These are phyloP conservation scores for Onchidella celtica DNA, from an alignment of 2,888 invertebrate species.

Conservation along the genomic window DNA sequence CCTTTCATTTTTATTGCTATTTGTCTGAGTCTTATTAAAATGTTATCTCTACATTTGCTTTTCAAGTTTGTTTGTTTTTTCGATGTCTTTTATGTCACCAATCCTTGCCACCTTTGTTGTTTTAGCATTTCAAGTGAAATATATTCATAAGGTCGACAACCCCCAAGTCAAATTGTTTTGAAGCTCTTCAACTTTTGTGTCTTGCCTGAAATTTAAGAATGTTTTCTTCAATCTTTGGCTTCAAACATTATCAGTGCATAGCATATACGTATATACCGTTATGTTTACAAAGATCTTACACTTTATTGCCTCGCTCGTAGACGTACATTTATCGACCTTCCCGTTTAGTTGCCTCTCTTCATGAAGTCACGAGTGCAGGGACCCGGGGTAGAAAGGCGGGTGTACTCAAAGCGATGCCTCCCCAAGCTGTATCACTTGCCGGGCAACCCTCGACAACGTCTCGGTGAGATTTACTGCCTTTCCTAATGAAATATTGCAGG, in stretches of 20 bases:
- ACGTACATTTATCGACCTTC: background rate
- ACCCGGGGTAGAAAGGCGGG: no score
- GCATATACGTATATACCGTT: background rate
- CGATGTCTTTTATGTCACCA: background rate
- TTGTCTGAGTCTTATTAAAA: no score
- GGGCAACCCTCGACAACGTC: background rate
- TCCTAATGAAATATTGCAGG: background rate
- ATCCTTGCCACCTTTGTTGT: background rate
- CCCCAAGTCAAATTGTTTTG: conserved; percentile 18
- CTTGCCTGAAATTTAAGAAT: background rate
- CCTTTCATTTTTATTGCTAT: no score
- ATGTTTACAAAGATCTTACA: background rate
- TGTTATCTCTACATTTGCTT: no score
- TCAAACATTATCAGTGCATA: background rate
- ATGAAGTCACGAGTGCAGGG: no score
- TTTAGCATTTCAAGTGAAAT: background rate
- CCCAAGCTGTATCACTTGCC: background rate
- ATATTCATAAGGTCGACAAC: background rate
- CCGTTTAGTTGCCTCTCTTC: conserved; percentile 16
- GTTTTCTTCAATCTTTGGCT: background rate
- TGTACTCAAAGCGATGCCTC: background rate
- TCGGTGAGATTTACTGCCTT: background rate
- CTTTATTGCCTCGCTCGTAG: background rate
- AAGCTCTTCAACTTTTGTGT: background rate
- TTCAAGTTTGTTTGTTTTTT: no score